phyloP scores from a whole-genome alignment of 2,888 invertebrate species.

The Eilema caniola region DNA sequence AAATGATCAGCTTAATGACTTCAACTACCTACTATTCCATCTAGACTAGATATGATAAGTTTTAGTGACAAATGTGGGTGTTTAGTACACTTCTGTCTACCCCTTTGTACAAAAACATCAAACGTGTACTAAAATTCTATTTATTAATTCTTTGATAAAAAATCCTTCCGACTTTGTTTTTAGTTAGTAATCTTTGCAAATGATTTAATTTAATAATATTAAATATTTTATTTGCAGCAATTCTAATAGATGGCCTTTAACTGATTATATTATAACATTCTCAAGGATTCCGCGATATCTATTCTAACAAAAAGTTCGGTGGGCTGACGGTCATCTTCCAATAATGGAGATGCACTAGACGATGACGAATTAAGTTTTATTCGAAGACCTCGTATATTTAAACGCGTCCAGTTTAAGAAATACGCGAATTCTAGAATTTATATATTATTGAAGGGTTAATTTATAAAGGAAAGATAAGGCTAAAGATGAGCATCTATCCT shows the following conservation, averaged over 20 bases:
- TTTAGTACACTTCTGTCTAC: neutral
- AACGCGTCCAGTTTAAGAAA: too few relatives aligned
- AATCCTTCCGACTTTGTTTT: neutral
- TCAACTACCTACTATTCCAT: neutral
- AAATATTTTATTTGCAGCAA: neutral
- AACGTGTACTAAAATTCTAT: neutral
- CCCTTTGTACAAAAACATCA: neutral
- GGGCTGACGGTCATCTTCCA: neutral
- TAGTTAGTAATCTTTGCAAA: neutral
- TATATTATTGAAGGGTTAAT: too few relatives aligned
- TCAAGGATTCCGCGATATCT: neutral
- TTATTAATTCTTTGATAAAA: neutral
- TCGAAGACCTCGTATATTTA: neutral
- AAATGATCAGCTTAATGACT: neutral
- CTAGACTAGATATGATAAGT: neutral
- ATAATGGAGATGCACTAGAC: neutral
- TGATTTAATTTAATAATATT: neutral
- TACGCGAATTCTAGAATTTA: too few relatives aligned
- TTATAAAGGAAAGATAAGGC: too few relatives aligned
- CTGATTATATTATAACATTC: neutral
- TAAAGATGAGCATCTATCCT: too few relatives aligned
- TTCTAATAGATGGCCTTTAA: neutral
- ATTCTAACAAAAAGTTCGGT: neutral
- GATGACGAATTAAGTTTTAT: neutral
- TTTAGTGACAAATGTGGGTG: constrained; percentile 1